Evolutionary conservation across 2,888 invertebrate species (phyloP), one percentile per base, ranked within the genome.

Genomic region (Bugula neritina): DNA sequence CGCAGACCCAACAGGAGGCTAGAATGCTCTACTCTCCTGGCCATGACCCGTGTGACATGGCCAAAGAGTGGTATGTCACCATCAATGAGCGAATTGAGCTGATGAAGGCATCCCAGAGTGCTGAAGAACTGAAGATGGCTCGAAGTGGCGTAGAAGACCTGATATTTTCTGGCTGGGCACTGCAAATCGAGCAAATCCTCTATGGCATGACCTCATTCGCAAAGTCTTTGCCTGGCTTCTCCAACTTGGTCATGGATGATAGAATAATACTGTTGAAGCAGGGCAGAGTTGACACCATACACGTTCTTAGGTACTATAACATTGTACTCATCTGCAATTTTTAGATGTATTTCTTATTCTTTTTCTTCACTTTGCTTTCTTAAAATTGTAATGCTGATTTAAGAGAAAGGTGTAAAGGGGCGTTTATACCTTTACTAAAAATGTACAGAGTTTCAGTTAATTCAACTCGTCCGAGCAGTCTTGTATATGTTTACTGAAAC

Each of bases 201-300:
- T 27, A 63, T 34, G 63, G 63, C 13, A 25, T 63, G 27, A 27
- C 63, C 3, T 63, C 63, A 31, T 63, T 31, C 31, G 63, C 27
- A 3, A 63, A 63, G 31, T 63, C 25, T 13, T 29, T 63, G 31
- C 63, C 63, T 31, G 63, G 63, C 31, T 63, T 29, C 34, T 63
- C 63, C 3, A 31, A 63, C n/a, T 27, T 63, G 31, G 10, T 25
- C 13, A 63, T 63, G 17, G 63, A 63, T 63, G 63, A 63, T 27
- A 27, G 63, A 31, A 63, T 63, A 13, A 31, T 63, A 13, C 31
- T 63, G 31, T 34, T 63, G 29, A 63, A 63, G 31, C 25, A 31
- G 13, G 63, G 63, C 3, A 27, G 63, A 27, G 63, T 63, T 27
- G 63, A 63, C 5, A 31, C 10, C 31, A 21, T 63, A 3, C 27